Percentiles rank a stretch among this genome's conserved stretches.
phyloP scores from a whole-genome alignment of 2,797 vertebrate genomes.

The Peromyscus melanophrys region DNA sequence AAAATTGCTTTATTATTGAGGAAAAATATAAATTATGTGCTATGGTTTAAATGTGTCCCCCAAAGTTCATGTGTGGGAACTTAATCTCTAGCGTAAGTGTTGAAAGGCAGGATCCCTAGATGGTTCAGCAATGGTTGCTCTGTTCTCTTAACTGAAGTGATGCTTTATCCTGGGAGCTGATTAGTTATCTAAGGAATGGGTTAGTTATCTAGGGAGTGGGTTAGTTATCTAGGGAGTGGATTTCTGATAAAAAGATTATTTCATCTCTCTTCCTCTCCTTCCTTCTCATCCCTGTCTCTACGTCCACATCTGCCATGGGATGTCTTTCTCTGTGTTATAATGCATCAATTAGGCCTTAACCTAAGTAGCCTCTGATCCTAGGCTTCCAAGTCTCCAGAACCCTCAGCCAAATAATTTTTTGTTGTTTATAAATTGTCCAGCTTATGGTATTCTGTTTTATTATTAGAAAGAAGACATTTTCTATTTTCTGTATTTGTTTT shows the following conservation, averaged over 20 bases:
- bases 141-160: not conserved
- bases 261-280: not conserved
- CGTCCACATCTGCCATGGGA: not conserved
- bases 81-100: not conserved
- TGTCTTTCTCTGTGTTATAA: not conserved
- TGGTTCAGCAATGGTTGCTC: not conserved
- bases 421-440: not conserved
- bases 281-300: not conserved
- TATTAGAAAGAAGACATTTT: not conserved
- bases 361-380: not conserved
- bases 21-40: not conserved
- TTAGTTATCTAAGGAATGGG: not conserved
- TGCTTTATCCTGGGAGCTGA: not conserved
- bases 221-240: not conserved
- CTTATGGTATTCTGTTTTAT: not conserved
- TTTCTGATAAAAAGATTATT: not conserved
- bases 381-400: not conserved
- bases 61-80: not conserved
- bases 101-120: not conserved
- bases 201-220: not conserved
- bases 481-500: not conserved
- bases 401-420: not conserved
- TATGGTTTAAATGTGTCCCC: not conserved
- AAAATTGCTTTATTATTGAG: not conserved
- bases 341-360: not conserved